Conservation (phyloP, 2,797 vertebrate genomes). For the Danio jaintianensis region DNA sequence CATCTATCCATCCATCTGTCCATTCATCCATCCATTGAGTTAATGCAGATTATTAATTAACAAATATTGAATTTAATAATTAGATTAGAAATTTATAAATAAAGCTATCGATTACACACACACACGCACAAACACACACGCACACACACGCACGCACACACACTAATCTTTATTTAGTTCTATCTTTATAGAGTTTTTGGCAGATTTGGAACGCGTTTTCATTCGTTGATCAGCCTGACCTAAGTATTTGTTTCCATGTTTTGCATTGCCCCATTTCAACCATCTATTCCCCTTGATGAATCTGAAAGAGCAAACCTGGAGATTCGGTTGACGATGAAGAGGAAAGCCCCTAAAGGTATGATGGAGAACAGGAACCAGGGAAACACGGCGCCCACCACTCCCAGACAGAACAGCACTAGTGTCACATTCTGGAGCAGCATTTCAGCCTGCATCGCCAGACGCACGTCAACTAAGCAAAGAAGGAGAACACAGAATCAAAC, state of each 20-base stretch:
- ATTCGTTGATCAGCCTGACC: background rate
- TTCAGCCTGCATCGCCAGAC: constrained; percentile 81
- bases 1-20: too few relatives aligned
- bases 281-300: background rate
- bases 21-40: too few relatives aligned
- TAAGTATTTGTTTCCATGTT: background rate
- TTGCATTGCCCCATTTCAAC: background rate
- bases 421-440: constrained; percentile 85
- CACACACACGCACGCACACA: too few relatives aligned
- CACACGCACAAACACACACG: too few relatives aligned
- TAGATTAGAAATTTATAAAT: too few relatives aligned
- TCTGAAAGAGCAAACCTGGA: constrained; percentile 76
- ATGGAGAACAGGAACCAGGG: constrained; percentile 86
- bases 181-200: too few relatives aligned
- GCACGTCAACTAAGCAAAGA: constrained; percentile 79
- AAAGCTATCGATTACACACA: too few relatives aligned
- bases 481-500: constrained; percentile 5
- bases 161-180: too few relatives aligned
- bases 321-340: constrained; percentile 78
- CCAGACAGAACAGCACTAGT: constrained; percentile 82
- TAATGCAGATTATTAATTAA: too few relatives aligned
- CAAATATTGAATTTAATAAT: too few relatives aligned
- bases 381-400: constrained; percentile 80
- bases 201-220: background rate
- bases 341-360: constrained; percentile 78